phyloP scores from a whole-genome alignment of 2,888 invertebrate species.

The Phaonia tiefii region DNA sequence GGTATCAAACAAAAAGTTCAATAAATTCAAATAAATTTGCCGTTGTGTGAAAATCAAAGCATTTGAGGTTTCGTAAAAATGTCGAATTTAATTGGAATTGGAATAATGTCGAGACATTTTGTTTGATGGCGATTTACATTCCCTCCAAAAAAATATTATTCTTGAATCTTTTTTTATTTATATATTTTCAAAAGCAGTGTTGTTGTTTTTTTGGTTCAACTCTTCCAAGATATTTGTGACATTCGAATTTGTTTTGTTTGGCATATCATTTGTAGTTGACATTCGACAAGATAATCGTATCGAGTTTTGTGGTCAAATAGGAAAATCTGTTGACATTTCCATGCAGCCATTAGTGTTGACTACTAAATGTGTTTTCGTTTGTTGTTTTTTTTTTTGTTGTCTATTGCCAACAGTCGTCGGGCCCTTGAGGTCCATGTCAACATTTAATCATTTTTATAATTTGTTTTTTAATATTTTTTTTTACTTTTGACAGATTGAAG shows the following conservation, averaged over 20 bases:
- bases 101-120: conserved; percentile 37
- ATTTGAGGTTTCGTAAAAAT: conserved; percentile 53
- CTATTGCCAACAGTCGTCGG: not conserved
- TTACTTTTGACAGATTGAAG: conserved; percentile 14
- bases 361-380: not conserved
- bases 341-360: too few species aligned
- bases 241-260: conserved; percentile 38
- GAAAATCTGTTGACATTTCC: not conserved
- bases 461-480: too few species aligned
- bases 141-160: too few species aligned
- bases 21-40: conserved; percentile 42
- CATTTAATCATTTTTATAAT: conserved; percentile 21
- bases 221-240: conserved; percentile 17
- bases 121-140: conserved; percentile 9
- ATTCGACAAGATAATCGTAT: conserved; percentile 3
- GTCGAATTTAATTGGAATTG: conserved; percentile 43
- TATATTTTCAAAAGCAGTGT: not conserved
- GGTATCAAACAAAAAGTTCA: conserved; percentile 35
- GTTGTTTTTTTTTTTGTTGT: conserved; percentile 10
- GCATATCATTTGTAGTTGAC: conserved; percentile 36
- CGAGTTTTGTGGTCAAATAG: not conserved
- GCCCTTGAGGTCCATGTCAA: conserved; percentile 37
- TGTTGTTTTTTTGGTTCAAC: not conserved
- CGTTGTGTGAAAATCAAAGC: conserved; percentile 41
- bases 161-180: too few species aligned